These are phyloP conservation scores for Spinus olivaceus DNA, from an alignment of 2,797 vertebrate genomes.

Conservation along the genomic window DNA sequence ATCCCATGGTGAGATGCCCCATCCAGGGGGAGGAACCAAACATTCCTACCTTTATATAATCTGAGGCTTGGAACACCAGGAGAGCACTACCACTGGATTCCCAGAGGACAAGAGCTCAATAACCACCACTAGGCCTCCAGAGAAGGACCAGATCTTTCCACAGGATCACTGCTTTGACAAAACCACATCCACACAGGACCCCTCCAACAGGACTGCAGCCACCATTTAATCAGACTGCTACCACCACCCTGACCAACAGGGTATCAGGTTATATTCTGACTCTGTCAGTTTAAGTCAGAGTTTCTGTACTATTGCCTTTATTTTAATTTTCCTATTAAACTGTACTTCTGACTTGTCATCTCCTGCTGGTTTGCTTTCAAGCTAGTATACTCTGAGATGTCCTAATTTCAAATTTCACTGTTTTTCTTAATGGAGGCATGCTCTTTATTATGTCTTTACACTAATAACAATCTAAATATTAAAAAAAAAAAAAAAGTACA, in stretches of 20 bases:
- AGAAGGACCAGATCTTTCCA: neutral
- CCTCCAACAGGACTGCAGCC: neutral
- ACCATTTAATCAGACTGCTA: neutral
- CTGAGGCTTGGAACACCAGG: neutral
- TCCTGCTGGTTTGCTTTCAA: neutral
- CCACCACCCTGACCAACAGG: neutral
- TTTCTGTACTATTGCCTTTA: neutral
- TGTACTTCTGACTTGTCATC: neutral
- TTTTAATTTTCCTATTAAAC: neutral
- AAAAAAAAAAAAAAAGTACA: neutral
- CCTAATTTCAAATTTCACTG: neutral
- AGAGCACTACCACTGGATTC: neutral
- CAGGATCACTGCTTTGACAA: neutral
- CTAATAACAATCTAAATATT: neutral
- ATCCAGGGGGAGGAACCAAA: neutral
- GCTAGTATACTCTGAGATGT: neutral
- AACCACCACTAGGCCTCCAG: neutral
- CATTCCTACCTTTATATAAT: neutral
- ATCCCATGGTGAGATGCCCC: neutral
- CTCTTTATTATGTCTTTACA: neutral
- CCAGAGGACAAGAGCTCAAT: neutral
- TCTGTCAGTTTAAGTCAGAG: neutral
- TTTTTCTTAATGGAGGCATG: neutral
- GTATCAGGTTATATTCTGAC: fast-evolving
- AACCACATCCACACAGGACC: neutral